Base-by-base conservation (phyloP, 2,113 vertebrate species). In the Megaceryle maxima region DNA sequence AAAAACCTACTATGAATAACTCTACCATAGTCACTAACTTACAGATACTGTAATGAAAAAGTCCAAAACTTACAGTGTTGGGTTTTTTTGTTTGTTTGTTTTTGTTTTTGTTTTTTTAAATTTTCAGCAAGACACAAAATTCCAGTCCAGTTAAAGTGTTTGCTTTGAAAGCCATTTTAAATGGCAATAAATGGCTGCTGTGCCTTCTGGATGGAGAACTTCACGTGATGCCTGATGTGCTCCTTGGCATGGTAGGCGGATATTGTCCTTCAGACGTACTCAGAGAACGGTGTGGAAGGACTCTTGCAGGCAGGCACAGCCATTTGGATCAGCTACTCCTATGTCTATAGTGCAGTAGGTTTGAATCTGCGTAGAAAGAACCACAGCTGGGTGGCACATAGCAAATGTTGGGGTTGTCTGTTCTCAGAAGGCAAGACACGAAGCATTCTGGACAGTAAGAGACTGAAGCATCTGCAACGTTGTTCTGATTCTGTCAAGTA, bases 111-210 rank as follows among this genome's bases (percentile, higher is more conserved):
- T 57, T 43, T 37, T 63, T 74, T 31, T 6, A 31, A 73, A 93
- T 90, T 94, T 95, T 96, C 96, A 97, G 92, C 97, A 96, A 97
- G 97, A 98, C 97, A 92, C 92, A 84, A 96, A 97, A 95, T 91
- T 83, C 90, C 89, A 97, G 97, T 97, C 96, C 91, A 70, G 81
- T 76, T 77, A 33, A 62, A 94, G 35, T 67, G 64, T 87, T 74
- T 69, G 44, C 84, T 88, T 83, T 37, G 84, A 59, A 48, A 9
- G 60, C 96, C 93, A 44, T 80, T 87, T 86, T 82, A 72, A 90
- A 88, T 5, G 91, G 94, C 90, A 11, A 31, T 16, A 79, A 70
- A 90, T 55, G 89, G 96, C 86, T 92, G 96, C 96, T 35, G 88
- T 37, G 79, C 83, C 51, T 16, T 62, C 50, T 28, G 16, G 67